Base-by-base conservation (phyloP, 2,888 invertebrate species). In the Agrochola lota region DNA sequence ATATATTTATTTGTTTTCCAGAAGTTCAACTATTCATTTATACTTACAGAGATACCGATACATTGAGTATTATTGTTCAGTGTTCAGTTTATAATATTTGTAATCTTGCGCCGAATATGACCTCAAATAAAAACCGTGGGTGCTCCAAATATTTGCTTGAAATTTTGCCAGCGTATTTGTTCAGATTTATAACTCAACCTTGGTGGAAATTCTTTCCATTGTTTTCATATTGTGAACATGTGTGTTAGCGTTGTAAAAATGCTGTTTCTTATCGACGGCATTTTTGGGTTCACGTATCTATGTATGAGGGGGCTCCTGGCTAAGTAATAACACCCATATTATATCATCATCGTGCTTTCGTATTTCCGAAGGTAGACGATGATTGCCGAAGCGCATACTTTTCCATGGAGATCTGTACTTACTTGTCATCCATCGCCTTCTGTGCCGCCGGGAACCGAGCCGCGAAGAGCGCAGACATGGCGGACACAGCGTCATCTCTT, bases 371-470 rank as follows among this genome's bases (percentile, higher is more conserved):
- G 9, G 23, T 23, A 17, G 23, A 23, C 23, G 23, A 68, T 35
- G 6, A 30, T 30, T 30, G 30, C 15, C 30, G 49, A 68, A 52
- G 30, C 23, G 30, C 9, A 30, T 7, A 12, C 26, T 23, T 35
- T 30, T 15, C 23, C 9, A 8, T 3, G 3, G 1, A 23, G 35
- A n/a, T n/a, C n/a, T n/a, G 11, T 52, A 52, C 93, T 82, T 23
- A 96, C 96, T 98, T 92, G 98, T 97, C 99, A 93, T 99, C 99
- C 99, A 99, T 99, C 93, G 99, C 99, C 85, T 98, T 98, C 71
- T 99, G 99, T 9, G 99, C 99, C 96, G 99, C 99, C 0, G 99
- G 99, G 96, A 99, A 99, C 67, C 99, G 97, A 89, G 99, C 99
- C 90, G 99, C 99, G 96, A 99, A 99, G 83, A 99, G 97, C 63